These are phyloP conservation scores for Cacajao melanocephalus DNA, from an alignment of 2,797 vertebrate genomes.

Conservation along the genomic window DNA sequence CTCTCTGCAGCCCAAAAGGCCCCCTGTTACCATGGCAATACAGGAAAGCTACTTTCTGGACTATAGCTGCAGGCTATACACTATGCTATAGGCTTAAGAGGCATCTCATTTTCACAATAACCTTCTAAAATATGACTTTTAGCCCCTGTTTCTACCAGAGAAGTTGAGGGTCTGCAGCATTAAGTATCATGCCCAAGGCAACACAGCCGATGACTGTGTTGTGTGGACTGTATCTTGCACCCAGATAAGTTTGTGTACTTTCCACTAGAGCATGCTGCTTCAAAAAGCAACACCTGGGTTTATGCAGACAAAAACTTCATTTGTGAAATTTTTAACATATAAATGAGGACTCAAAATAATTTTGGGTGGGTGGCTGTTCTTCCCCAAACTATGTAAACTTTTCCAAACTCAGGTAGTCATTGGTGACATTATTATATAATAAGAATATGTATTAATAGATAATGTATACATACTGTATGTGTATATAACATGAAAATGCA, in stretches of 20 bases:
- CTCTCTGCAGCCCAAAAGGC: rapidly evolving
- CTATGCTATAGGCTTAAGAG: neutral
- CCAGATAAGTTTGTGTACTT: neutral
- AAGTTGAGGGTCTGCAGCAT: neutral
- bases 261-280: neutral
- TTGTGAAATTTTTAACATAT: neutral
- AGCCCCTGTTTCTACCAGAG: neutral
- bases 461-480: neutral
- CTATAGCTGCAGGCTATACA: neutral
- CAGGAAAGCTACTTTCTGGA: neutral
- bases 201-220: neutral
- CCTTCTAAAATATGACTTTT: neutral
- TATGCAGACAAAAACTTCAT: neutral
- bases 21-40: rapidly evolving
- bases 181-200: neutral
- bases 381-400: neutral
- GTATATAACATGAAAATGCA: neutral
- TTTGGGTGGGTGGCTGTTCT: neutral
- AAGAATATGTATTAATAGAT: neutral
- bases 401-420: neutral
- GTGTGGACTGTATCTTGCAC: rapidly evolving
- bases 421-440: neutral
- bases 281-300: neutral
- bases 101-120: neutral
- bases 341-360: neutral